Percentiles rank a stretch among this genome's conserved stretches.
These are phyloP conservation scores for Subacronicta megacephala DNA, from an alignment of 2,888 invertebrate genomes.

Conservation along the genomic window DNA sequence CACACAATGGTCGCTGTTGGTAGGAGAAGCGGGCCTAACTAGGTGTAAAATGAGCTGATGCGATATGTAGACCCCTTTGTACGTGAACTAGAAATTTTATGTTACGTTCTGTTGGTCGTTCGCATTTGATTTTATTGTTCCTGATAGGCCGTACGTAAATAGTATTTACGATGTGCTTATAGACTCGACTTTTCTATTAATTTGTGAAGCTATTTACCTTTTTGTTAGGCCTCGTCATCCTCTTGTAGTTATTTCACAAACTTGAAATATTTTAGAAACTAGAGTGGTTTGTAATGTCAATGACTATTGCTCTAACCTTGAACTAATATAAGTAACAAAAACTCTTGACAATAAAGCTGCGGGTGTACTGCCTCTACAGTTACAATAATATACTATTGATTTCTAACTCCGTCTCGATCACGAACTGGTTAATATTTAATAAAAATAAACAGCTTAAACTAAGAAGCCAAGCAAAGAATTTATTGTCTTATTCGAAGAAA, in stretches of 20 bases:
- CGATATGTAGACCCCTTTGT: constrained; percentile 63
- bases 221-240: background rate
- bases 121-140: constrained; percentile 41
- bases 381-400: constrained; percentile 56
- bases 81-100: constrained; percentile 51
- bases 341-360: constrained; percentile 46
- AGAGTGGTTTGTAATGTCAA: constrained; percentile 46
- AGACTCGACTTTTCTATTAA: constrained; percentile 11
- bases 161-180: constrained; percentile 25
- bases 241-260: background rate
- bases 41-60: constrained; percentile 79
- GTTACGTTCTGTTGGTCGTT: constrained; percentile 24
- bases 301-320: constrained; percentile 60
- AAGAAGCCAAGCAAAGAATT: constrained; percentile 47
- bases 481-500: constrained; percentile 47
- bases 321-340: constrained; percentile 55
- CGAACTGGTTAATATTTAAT: constrained; percentile 31
- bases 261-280: constrained; percentile 12
- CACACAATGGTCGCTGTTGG: constrained; percentile 52
- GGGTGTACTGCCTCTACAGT: constrained; percentile 42
- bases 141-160: constrained; percentile 27
- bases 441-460: constrained; percentile 42
- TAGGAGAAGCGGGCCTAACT: constrained; percentile 75
- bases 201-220: constrained; percentile 5
- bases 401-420: constrained; percentile 45